Percentiles rank a stretch among this genome's conserved stretches.
phyloP scores from a whole-genome alignment of 2,888 invertebrate genomes.

The Pasiphila rectangulata region DNA sequence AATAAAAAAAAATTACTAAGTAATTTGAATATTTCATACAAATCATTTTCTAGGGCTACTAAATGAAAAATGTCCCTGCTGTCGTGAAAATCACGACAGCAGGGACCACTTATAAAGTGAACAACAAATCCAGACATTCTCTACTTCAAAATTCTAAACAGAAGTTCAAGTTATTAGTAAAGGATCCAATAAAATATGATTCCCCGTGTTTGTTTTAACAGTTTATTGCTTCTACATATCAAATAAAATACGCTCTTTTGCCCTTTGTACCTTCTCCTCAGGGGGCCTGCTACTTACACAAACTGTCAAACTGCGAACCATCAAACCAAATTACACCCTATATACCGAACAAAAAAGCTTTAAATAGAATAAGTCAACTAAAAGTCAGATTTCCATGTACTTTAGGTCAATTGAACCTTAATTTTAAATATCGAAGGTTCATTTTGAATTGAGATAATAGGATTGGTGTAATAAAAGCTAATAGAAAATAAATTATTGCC shows the following conservation, averaged over 20 bases:
- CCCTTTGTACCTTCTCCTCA: constrained; percentile 41
- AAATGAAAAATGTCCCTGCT: too few species aligned
- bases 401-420: constrained; percentile 12
- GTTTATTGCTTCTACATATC: constrained; percentile 21
- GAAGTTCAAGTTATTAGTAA: constrained; percentile 14
- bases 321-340: constrained; percentile 1
- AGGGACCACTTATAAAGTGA: neutral
- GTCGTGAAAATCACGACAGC: too few species aligned
- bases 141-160: constrained; percentile 14
- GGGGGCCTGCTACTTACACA: constrained; percentile 35
- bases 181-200: constrained; percentile 29
- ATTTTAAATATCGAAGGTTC: constrained; percentile 5
- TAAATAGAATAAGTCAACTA: neutral
- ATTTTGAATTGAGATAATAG: constrained; percentile 17
- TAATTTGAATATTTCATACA: too few species aligned
- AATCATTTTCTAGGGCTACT: too few species aligned
- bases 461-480: constrained; percentile 37
- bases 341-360: neutral
- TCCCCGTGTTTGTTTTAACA: constrained; percentile 21
- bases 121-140: neutral
- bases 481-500: constrained; percentile 20
- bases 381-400: neutral
- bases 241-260: constrained; percentile 24
- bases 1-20: too few species aligned
- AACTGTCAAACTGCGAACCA: constrained; percentile 5